These are phyloP conservation scores for Aphaenogaster ashmeadi DNA, from an alignment of 1,140 invertebrate species.

Conservation along the genomic window DNA sequence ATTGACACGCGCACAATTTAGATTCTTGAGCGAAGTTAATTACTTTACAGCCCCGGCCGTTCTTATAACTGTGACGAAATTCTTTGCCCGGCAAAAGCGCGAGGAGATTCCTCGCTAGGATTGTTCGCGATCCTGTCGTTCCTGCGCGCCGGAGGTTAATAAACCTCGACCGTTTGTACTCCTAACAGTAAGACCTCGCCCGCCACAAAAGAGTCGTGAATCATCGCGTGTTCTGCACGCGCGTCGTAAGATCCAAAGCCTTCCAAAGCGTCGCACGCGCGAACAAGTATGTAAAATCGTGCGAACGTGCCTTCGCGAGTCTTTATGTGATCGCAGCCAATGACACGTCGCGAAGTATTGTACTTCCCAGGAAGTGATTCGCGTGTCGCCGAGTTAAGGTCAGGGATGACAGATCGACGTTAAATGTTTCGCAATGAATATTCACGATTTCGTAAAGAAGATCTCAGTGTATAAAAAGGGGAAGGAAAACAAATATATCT, in stretches of 20 bases:
- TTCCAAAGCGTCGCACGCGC: constrained; percentile 43
- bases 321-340: constrained; percentile 11
- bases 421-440: constrained; percentile 5
- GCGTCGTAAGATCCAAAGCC: neutral
- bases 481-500: neutral
- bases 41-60: neutral
- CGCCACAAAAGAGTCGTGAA: constrained; percentile 60
- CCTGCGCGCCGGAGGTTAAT: constrained; percentile 45
- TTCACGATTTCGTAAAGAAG: neutral
- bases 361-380: constrained; percentile 46
- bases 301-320: constrained; percentile 35
- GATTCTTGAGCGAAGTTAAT: constrained; percentile 23
- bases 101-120: constrained; percentile 21
- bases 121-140: constrained; percentile 56
- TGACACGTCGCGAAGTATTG: constrained; percentile 44
- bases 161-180: constrained; percentile 45
- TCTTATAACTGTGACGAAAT: constrained; percentile 25
- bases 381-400: constrained; percentile 16
- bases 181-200: constrained; percentile 33
- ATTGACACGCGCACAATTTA: constrained; percentile 19
- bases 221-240: constrained; percentile 40
- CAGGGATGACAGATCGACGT: constrained; percentile 2
- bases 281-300: constrained; percentile 58
- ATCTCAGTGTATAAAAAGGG: neutral
- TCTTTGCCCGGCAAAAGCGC: constrained; percentile 40